phyloP scores from a whole-genome alignment of 2,888 invertebrate genomes.

The Aphidius colemani region DNA sequence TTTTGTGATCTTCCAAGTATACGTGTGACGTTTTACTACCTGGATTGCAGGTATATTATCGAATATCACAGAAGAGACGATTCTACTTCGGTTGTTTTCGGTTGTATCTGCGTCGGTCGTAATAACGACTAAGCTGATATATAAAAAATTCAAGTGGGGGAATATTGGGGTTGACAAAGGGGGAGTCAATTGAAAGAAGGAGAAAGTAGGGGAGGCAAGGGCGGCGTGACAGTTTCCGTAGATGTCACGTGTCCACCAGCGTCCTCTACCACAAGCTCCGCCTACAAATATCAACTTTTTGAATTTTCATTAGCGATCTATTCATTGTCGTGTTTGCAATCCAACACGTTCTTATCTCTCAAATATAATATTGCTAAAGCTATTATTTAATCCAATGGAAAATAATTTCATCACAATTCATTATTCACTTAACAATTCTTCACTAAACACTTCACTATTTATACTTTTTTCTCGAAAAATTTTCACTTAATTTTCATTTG shows the following conservation, averaged over 20 bases:
- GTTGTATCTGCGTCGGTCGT: slow-evolving; percentile 8
- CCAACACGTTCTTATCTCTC: background rate
- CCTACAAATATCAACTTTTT: slow-evolving; percentile 46
- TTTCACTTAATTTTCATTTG: background rate
- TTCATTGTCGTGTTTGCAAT: background rate
- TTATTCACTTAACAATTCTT: background rate
- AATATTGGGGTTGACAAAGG: slow-evolving; percentile 6
- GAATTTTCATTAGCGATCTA: background rate
- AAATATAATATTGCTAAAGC: background rate
- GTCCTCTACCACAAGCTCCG: slow-evolving; percentile 51
- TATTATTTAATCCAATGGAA: background rate
- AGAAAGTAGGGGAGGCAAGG: slow-evolving; percentile 45
- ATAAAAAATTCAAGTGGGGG: slow-evolving; percentile 24
- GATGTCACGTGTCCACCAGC: slow-evolving; percentile 57
- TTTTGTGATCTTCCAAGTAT: background rate
- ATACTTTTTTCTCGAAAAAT: slow-evolving; percentile 11
- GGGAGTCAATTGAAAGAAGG: slow-evolving; percentile 17
- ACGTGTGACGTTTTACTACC: slow-evolving; percentile 17
- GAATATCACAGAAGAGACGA: slow-evolving; percentile 23
- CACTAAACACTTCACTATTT: slow-evolving; percentile 11
- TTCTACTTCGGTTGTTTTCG: slow-evolving; percentile 32
- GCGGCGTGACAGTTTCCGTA: slow-evolving; percentile 59
- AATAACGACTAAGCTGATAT: slow-evolving; percentile 19
- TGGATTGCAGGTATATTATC: too few species aligned
- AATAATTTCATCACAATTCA: background rate